A percentile compares a stretch with the other conserved stretches of the same genome.
Evolutionary conservation across 2,113 vertebrate genomes (phyloP).

Genomic region (Xyrauchen texanus): DNA sequence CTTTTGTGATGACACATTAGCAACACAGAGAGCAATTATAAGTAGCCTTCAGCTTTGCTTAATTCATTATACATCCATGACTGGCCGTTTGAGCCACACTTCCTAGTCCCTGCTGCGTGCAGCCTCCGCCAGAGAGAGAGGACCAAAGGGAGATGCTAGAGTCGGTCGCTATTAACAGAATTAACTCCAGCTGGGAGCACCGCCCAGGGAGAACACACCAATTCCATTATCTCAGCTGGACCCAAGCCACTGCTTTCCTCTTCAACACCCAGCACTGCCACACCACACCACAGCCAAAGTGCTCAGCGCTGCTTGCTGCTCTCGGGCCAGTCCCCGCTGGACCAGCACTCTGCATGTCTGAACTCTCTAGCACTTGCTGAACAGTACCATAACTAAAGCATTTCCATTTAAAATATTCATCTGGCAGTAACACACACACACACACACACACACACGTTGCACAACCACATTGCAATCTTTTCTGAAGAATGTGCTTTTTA

Average conservation of each 20-base stretch:
- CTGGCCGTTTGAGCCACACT: slow-evolving; percentile 61
- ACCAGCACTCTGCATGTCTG: slow-evolving; percentile 65
- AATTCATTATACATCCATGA: slow-evolving; percentile 76
- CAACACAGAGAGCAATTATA: slow-evolving; percentile 70
- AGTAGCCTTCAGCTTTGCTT: slow-evolving; percentile 67
- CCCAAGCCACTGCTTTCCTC: slow-evolving; percentile 62
- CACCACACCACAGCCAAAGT: slow-evolving; percentile 66
- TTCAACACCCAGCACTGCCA: slow-evolving; percentile 40
- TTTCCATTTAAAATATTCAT: slow-evolving; percentile 77
- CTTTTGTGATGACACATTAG: slow-evolving; percentile 72
- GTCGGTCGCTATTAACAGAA: slow-evolving; percentile 77
- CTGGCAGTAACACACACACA: slow-evolving; percentile 10
- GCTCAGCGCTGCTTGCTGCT: slow-evolving; percentile 58
- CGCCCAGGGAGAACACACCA: slow-evolving; percentile 77
- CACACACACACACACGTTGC: neutral
- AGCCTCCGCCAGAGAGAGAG: slow-evolving; percentile 49
- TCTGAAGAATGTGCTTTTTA: slow-evolving; percentile 58
- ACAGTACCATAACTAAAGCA: slow-evolving; percentile 60
- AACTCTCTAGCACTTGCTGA: slow-evolving; percentile 69
- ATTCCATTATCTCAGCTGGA: slow-evolving; percentile 83
- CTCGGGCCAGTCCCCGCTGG: slow-evolving; percentile 55
- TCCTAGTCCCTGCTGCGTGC: slow-evolving; percentile 52
- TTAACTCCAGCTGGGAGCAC: slow-evolving; percentile 77
- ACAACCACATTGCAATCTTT: slow-evolving; percentile 66
- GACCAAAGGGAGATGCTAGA: slow-evolving; percentile 34